Evolutionary conservation across 2,113 vertebrate species (phyloP).

Genomic region (Octodon degus): DNA sequence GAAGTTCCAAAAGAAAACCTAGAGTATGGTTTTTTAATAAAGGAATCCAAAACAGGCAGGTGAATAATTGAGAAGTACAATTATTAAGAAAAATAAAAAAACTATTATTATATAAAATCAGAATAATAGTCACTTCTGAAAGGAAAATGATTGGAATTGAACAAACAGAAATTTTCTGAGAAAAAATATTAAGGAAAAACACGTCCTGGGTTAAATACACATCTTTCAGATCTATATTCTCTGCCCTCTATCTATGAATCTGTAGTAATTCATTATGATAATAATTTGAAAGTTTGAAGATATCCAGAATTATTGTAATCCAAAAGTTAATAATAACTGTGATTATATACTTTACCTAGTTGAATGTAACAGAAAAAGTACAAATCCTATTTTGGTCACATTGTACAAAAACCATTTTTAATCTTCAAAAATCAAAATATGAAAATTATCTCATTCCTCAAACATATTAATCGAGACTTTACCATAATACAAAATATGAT

Average conservation of each 20-base stretch:
- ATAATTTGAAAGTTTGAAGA: slow-evolving; percentile 5
- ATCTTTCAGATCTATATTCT: slow-evolving; percentile 27
- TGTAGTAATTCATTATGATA: slow-evolving; percentile 46
- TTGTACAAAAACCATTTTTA: slow-evolving; percentile 42
- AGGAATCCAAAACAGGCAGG: not conserved
- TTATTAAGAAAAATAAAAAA: not conserved
- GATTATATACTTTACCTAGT: slow-evolving; percentile 10
- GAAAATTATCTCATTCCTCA: not conserved
- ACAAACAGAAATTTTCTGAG: slow-evolving; percentile 46
- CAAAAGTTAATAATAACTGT: slow-evolving; percentile 6
- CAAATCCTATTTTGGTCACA: slow-evolving; percentile 18
- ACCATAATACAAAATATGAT: not conserved
- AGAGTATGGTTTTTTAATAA: not conserved
- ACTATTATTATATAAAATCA: slow-evolving; percentile 36
- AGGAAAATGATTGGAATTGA: not conserved
- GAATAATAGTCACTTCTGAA: not conserved
- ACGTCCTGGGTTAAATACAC: not conserved
- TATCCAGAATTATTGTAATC: slow-evolving; percentile 48
- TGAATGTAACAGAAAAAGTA: slow-evolving; percentile 12
- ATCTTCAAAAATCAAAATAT: slow-evolving; percentile 43
- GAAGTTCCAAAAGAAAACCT: not conserved
- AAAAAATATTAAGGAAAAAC: not conserved
- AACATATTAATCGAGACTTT: slow-evolving; percentile 33
- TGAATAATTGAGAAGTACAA: not conserved
- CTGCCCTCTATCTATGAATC: not conserved